phyloP scores from a whole-genome alignment of 2,888 invertebrate species.

The Helicoverpa assulta region DNA sequence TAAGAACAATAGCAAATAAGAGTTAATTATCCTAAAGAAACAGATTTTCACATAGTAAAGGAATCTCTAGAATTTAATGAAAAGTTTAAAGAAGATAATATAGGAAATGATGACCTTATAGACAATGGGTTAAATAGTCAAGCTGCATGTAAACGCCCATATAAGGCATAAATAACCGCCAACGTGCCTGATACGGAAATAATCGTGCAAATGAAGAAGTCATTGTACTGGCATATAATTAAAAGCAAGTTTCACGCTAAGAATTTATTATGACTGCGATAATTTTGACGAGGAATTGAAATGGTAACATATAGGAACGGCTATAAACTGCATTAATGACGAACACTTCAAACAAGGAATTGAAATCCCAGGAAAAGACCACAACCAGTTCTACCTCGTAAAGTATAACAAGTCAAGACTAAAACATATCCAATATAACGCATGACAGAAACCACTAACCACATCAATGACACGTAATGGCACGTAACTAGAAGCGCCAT shows the following conservation, averaged over 20 bases:
- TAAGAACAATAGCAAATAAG: neutral
- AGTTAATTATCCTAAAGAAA: neutral
- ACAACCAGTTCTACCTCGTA: neutral
- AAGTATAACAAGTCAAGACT: constrained; percentile 12
- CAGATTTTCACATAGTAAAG: too few relatives aligned
- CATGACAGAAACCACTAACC: constrained; percentile 42
- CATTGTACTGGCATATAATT: neutral
- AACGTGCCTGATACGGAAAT: constrained; percentile 21
- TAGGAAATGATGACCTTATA: constrained; percentile 19
- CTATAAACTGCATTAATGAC: neutral
- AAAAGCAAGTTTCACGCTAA: neutral
- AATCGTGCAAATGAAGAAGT: constrained; percentile 11
- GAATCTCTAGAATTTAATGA: too few relatives aligned
- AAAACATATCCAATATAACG: constrained; percentile 16
- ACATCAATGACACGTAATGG: constrained; percentile 55
- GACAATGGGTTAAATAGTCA: constrained; percentile 12
- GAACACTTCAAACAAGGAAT: constrained; percentile 1
- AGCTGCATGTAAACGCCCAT: constrained; percentile 17
- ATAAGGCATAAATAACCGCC: constrained; percentile 8
- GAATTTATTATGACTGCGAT: too few relatives aligned
- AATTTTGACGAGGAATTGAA: too few relatives aligned
- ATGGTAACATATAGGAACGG: too few relatives aligned
- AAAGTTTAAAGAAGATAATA: neutral
- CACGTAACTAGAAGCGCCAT: constrained; percentile 53
- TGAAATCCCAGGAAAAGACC: neutral